phyloP scores from a whole-genome alignment of 2,113 vertebrate species.

The Cheirogaleus medius region DNA sequence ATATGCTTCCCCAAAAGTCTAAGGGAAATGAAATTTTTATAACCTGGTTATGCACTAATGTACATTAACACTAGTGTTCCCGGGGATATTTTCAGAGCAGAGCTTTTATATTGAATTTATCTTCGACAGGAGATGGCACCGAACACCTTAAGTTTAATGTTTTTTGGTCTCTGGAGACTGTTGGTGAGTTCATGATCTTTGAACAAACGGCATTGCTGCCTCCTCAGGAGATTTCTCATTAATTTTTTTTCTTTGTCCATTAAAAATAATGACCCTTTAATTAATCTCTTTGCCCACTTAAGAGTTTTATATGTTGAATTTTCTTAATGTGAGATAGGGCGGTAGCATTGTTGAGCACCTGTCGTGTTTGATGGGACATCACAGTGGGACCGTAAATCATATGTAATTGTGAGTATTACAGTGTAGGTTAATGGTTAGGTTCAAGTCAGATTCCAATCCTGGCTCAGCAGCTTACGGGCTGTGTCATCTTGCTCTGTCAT shows the following conservation, averaged over 20 bases:
- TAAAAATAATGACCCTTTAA: background rate
- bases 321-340: background rate
- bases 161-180: background rate
- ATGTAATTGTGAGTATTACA: rapidly evolving
- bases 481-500: background rate
- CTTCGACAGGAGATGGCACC: background rate
- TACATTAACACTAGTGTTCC: background rate
- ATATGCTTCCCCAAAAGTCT: background rate
- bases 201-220: background rate
- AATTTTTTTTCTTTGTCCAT: background rate
- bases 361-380: background rate
- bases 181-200: background rate
- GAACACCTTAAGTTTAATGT: background rate
- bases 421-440: background rate
- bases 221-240: background rate
- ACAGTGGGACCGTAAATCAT: background rate
- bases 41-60: too few species aligned
- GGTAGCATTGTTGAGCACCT: background rate
- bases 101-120: background rate
- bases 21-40: background rate
- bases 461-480: background rate
- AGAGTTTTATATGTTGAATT: background rate
- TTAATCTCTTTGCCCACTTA: background rate
- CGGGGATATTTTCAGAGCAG: background rate
- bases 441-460: background rate